Evolutionary conservation across 2,888 invertebrate genomes (phyloP).

Genomic region (Elaeidobius kamerunicus): DNA sequence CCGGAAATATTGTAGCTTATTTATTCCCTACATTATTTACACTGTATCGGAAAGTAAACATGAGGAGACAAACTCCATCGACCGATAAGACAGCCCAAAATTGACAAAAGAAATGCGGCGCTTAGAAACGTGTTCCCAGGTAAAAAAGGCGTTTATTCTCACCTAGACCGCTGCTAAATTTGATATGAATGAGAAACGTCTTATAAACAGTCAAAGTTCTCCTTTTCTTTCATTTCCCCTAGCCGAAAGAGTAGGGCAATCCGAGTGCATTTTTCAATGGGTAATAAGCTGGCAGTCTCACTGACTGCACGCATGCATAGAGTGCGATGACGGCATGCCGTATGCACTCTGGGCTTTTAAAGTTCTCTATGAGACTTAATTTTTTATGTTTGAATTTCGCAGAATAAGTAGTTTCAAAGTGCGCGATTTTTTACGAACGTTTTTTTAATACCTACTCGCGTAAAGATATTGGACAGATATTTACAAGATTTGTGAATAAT

Average conservation of each 20-base stretch:
- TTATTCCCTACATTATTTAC: slow-evolving; percentile 11
- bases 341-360: slow-evolving; percentile 6
- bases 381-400: too few relatives aligned
- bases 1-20: too few relatives aligned
- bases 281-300: slow-evolving; percentile 39
- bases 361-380: slow-evolving; percentile 8
- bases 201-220: slow-evolving; percentile 33
- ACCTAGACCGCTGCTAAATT: slow-evolving; percentile 27
- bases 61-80: too few relatives aligned
- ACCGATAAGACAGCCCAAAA: slow-evolving; percentile 14
- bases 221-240: slow-evolving; percentile 33
- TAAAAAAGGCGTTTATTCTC: slow-evolving; percentile 25
- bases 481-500: too few relatives aligned
- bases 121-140: slow-evolving; percentile 18
- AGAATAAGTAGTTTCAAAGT: too few relatives aligned
- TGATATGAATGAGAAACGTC: slow-evolving; percentile 35
- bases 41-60: too few relatives aligned
- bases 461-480: too few relatives aligned
- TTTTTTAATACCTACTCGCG: too few relatives aligned
- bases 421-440: too few relatives aligned
- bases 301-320: slow-evolving; percentile 33
- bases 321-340: slow-evolving; percentile 7
- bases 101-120: slow-evolving; percentile 11
- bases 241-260: slow-evolving; percentile 27
- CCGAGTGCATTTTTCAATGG: slow-evolving; percentile 40